Evolutionary conservation across 2,888 invertebrate species (phyloP).

Genomic region (Bugula neritina): DNA sequence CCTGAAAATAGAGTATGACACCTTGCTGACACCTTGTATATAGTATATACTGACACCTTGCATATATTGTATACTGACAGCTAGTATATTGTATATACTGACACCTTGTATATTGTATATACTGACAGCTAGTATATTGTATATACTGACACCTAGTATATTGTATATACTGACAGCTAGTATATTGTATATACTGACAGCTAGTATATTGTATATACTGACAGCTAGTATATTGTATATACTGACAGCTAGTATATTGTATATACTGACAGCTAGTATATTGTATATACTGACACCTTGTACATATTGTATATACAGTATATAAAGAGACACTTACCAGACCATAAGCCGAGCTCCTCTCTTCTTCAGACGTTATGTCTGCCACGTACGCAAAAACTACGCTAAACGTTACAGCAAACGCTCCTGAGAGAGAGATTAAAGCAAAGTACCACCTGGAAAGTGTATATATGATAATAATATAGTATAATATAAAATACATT

Average conservation of each 20-base stretch:
- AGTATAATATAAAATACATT: too few relatives aligned
- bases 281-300: not conserved
- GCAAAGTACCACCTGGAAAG: constrained; percentile 85
- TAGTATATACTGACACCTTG: too few relatives aligned
- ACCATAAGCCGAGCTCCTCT: constrained; percentile 89
- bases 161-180: too few relatives aligned
- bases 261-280: not conserved
- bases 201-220: not conserved
- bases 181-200: too few relatives aligned
- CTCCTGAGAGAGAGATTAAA: constrained; percentile 95
- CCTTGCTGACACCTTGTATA: too few relatives aligned
- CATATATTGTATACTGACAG: too few relatives aligned
- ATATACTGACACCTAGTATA: too few relatives aligned
- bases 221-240: not conserved
- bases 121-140: too few relatives aligned
- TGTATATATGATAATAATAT: too few relatives aligned
- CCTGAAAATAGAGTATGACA: constrained; percentile 47
- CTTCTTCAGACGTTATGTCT: constrained; percentile 94
- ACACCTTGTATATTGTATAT: too few relatives aligned
- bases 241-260: not conserved
- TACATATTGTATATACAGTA: not conserved
- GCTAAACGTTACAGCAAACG: constrained; percentile 98
- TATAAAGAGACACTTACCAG: constrained; percentile 60
- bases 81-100: too few relatives aligned
- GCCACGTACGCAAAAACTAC: constrained; percentile 99